Evolutionary conservation across 2,113 vertebrate genomes (phyloP).

Genomic region (Stictonetta naevosa): DNA sequence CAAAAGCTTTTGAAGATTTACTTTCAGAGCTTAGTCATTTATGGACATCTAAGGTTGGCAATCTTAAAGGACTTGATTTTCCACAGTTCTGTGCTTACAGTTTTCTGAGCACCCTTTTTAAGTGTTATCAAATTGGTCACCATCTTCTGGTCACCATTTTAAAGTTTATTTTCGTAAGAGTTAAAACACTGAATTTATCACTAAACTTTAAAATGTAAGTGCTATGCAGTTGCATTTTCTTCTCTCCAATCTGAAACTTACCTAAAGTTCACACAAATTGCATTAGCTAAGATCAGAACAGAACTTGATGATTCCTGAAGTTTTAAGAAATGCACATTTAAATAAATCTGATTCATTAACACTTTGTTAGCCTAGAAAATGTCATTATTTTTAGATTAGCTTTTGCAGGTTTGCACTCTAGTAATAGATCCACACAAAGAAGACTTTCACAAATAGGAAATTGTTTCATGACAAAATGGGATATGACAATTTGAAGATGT

Average conservation of each 20-base stretch:
- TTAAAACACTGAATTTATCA: neutral
- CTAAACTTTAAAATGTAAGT: neutral
- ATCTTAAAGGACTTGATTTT: neutral
- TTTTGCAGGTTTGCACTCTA: neutral
- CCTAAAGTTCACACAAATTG: neutral
- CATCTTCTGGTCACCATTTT: neutral
- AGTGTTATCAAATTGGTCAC: neutral
- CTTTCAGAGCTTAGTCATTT: neutral
- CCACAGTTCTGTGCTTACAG: accelerated
- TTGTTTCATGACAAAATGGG: neutral
- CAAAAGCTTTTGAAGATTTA: neutral
- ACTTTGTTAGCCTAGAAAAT: neutral
- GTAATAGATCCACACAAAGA: neutral
- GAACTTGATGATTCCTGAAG: neutral
- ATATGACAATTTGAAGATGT: neutral
- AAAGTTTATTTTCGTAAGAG: neutral
- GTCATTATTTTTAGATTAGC: neutral
- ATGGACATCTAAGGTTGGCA: neutral
- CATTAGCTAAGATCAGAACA: neutral
- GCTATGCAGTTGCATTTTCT: neutral
- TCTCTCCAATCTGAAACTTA: neutral
- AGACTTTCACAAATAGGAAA: neutral
- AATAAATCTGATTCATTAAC: neutral
- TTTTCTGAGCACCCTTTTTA: neutral
- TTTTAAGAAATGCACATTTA: neutral